phyloP scores from a whole-genome alignment of 2,113 vertebrate genomes.

The Corythornis cristatus region DNA sequence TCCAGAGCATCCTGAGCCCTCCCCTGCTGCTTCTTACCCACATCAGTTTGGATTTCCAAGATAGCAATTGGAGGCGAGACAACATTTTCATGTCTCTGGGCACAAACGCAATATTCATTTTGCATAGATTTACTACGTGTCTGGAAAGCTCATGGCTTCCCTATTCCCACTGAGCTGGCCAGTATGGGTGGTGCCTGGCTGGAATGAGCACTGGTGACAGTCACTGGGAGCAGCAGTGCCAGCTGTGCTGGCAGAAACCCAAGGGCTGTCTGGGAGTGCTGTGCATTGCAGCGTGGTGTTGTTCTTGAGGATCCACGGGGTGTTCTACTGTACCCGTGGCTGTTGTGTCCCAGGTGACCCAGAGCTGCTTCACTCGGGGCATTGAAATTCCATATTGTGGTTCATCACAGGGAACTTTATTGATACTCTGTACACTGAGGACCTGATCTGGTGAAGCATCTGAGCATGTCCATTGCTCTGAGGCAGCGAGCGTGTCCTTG shows the following conservation, averaged over 20 bases:
- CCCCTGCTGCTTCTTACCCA: background rate
- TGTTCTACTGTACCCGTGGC: background rate
- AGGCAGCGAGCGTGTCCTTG: background rate
- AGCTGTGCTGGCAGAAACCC: slow-evolving; percentile 29
- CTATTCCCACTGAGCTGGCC: background rate
- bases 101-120: background rate
- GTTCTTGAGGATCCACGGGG: background rate
- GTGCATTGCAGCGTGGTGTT: background rate
- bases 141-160: background rate
- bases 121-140: background rate
- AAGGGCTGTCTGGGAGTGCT: background rate
- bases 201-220: background rate
- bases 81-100: slow-evolving; percentile 3
- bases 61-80: background rate
- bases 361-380: slow-evolving; percentile 2
- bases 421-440: background rate
- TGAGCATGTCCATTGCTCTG: background rate
- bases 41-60: background rate
- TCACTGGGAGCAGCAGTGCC: background rate
- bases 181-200: background rate
- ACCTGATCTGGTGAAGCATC: background rate
- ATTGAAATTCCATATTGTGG: slow-evolving; percentile 16
- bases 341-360: background rate
- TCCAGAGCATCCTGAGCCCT: background rate
- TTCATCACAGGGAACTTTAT: slow-evolving; percentile 19